phyloP scores from a whole-genome alignment of 92 coral and sea anemone species.

The Hydrozoanthus gracilis region DNA sequence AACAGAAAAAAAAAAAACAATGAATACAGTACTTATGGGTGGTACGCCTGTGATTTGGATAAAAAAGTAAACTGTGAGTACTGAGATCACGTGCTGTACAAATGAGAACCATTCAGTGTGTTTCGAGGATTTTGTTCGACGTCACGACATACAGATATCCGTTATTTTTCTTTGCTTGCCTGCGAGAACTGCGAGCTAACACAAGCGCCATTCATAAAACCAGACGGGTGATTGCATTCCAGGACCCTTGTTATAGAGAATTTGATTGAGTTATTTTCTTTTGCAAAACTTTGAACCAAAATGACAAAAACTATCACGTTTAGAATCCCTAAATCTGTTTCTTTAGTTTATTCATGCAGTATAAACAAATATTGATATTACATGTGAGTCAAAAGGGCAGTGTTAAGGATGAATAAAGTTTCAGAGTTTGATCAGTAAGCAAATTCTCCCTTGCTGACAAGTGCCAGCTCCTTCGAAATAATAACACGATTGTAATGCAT shows the following conservation, averaged over 20 bases:
- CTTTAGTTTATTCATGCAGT: too few species aligned
- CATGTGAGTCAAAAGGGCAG: neutral
- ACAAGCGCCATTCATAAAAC: constrained; percentile 41
- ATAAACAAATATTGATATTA: neutral
- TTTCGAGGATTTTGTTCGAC: too few species aligned
- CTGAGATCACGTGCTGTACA: too few species aligned
- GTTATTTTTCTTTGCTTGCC: neutral
- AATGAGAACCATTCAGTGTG: too few species aligned
- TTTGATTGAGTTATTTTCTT: neutral
- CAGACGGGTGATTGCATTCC: constrained; percentile 39
- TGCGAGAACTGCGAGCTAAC: neutral
- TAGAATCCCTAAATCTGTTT: too few species aligned
- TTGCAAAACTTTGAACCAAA: neutral
- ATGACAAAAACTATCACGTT: neutral
- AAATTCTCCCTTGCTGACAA: constrained; percentile 11
- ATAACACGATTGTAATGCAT: neutral
- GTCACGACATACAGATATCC: too few species aligned
- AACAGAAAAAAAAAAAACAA: too few species aligned
- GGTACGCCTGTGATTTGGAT: too few species aligned
- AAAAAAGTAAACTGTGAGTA: too few species aligned
- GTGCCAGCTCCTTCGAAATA: constrained; percentile 12
- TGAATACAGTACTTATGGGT: too few species aligned
- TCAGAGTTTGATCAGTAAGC: neutral
- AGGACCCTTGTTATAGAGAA: neutral
- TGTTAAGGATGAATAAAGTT: neutral